Evolutionary conservation across 2,888 invertebrate species (phyloP).

Genomic region (Lordiphosa andalusiaca): DNA sequence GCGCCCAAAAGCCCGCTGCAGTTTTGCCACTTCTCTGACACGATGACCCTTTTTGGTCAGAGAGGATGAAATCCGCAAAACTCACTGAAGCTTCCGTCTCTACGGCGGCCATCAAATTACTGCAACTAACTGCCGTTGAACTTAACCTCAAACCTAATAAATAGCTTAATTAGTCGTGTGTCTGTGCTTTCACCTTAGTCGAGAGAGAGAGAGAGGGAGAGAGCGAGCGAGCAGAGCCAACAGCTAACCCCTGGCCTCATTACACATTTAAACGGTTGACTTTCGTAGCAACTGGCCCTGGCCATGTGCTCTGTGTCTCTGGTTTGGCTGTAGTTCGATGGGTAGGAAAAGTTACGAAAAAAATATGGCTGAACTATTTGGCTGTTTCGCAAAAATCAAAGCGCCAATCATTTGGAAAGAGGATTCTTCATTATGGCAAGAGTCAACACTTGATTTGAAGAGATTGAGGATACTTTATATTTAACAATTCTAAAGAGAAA

Average conservation of each 20-base stretch:
- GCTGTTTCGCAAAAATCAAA: too few relatives aligned
- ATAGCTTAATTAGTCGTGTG: constrained; percentile 69
- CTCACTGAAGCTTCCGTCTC: constrained; percentile 14
- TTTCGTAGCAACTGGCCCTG: not conserved
- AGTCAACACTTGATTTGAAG: too few relatives aligned
- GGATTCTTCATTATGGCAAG: too few relatives aligned
- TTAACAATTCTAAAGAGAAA: too few relatives aligned
- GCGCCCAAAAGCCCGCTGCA: constrained; percentile 29
- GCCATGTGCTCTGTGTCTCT: not conserved
- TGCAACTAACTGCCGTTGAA: constrained; percentile 63
- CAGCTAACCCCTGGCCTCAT: constrained; percentile 49
- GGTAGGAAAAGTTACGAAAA: too few relatives aligned
- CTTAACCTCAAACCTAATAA: constrained; percentile 72
- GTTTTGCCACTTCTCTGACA: constrained; percentile 26
- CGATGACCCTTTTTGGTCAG: constrained; percentile 29
- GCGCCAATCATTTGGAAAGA: too few relatives aligned
- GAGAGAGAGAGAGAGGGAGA: too few relatives aligned
- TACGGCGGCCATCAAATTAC: constrained; percentile 30
- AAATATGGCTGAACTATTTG: too few relatives aligned
- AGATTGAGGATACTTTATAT: too few relatives aligned
- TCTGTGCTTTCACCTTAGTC: constrained; percentile 34
- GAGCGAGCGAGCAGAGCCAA: constrained; percentile 8
- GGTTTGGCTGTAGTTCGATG: too few relatives aligned
- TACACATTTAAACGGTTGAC: constrained; percentile 57
- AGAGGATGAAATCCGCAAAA: constrained; percentile 1